Evolutionary conservation across 2,797 vertebrate genomes (phyloP), one percentile per base, ranked within the genome.

Genomic region (Epinephelus coioides): DNA sequence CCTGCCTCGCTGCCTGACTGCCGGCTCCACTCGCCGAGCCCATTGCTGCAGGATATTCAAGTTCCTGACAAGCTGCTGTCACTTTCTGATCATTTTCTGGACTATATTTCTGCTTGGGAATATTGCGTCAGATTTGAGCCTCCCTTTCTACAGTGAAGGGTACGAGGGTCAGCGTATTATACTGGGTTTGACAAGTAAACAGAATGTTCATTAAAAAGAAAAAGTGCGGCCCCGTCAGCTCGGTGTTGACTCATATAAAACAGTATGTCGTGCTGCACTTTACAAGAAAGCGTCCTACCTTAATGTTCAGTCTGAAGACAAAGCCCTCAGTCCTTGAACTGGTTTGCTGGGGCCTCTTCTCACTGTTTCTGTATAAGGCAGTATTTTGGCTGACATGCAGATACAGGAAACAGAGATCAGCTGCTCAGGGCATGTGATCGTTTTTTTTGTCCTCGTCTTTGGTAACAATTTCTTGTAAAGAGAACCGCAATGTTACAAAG

Each of bases 371-470:
- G 86, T 94, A 91, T 93, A 93, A 92, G 90, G 91, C 92, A 86
- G 89, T 82, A 81, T 82, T 94, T 93, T 93, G 92, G 94, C 93
- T 90, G 81, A 92, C 86, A 88, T 70, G 81, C 85, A 91, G 85
- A 94, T 91, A 95, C 93, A 95, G 95, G 95, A 95, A 95, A 92
- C 91, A 59, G 90, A 92, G 93, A 94, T 95, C 91, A 94, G 92
- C 94, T 95, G 92, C 92, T 93, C 69, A n/a, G 92, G 81, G 82
- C 93, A 95, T 87, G 91, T 94, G 92, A 92, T 92, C 56, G 55
- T 66, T 90, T 73, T 73, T 76, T 93, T 91, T 91, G 81, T 89
- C 86, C 90, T 91, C 75, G 75, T 94, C 92, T 94, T 92, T 95
- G 88, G 91, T 92, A 94, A 94, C 85, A 89, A 88, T 89, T 94